Conservation (phyloP, 2,113 vertebrate species). For the Deroptyus accipitrinus region DNA sequence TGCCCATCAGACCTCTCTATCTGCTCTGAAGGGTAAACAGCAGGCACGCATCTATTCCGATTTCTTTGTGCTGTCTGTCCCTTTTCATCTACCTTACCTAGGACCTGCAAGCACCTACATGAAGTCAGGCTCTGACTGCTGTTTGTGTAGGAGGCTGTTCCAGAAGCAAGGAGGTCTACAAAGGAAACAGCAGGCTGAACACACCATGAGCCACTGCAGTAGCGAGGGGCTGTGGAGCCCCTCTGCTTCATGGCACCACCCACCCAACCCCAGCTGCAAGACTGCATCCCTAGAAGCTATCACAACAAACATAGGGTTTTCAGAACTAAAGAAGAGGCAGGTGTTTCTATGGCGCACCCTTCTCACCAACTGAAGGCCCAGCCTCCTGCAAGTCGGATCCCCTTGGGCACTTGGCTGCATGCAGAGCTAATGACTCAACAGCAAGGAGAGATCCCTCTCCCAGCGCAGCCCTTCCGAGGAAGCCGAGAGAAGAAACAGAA, state of each 20-base stretch:
- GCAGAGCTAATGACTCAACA: background rate
- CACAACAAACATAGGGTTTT: background rate
- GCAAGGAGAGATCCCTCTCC: background rate
- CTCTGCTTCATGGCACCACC: background rate
- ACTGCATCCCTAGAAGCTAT: background rate
- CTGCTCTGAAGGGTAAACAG: background rate
- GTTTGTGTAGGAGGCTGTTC: background rate
- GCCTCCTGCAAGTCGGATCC: background rate
- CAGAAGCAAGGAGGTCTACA: background rate
- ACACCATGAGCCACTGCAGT: background rate
- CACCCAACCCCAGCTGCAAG: background rate
- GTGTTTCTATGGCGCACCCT: background rate
- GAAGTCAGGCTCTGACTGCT: background rate
- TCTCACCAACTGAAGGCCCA: background rate
- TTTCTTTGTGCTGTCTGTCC: background rate
- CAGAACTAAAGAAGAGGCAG: background rate
- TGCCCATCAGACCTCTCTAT: background rate
- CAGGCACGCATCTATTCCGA: background rate
- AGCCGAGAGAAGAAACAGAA: background rate
- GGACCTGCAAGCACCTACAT: fast-evolving
- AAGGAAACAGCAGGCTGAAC: background rate
- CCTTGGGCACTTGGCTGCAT: background rate
- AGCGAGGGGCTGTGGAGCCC: background rate
- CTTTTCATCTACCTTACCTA: background rate
- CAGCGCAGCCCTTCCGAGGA: background rate